Conservation (phyloP, 2,888 invertebrate genomes). For the Eremobia ochroleuca region DNA sequence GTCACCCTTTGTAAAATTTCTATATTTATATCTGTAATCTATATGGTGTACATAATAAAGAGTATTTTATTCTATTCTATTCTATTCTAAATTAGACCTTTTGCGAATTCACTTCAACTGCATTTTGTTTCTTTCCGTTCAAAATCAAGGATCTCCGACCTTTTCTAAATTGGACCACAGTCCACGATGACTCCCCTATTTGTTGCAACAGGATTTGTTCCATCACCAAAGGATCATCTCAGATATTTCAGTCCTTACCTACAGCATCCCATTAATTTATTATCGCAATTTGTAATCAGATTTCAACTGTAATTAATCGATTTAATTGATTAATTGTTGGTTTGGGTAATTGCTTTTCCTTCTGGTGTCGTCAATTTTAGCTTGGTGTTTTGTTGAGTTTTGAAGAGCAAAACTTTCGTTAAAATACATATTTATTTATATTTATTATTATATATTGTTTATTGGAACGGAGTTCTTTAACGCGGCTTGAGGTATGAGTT, state of each 20-base stretch:
- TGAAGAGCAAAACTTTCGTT: not conserved
- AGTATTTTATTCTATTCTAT: too few relatives aligned
- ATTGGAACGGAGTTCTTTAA: not conserved
- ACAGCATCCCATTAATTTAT: slow-evolving; percentile 60
- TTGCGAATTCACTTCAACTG: too few relatives aligned
- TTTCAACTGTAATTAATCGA: slow-evolving; percentile 54
- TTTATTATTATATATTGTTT: too few relatives aligned
- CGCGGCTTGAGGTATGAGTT: not conserved
- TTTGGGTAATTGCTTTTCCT: slow-evolving; percentile 40
- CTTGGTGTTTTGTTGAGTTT: slow-evolving; percentile 8
- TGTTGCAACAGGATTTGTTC: slow-evolving; percentile 56
- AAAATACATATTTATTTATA: too few relatives aligned
- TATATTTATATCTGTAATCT: too few relatives aligned
- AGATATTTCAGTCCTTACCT: slow-evolving; percentile 62
- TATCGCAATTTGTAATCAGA: slow-evolving; percentile 59
- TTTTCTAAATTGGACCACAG: slow-evolving; percentile 57
- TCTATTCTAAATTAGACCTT: too few relatives aligned
- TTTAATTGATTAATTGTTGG: slow-evolving; percentile 42
- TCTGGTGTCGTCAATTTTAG: slow-evolving; percentile 15
- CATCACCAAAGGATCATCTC: slow-evolving; percentile 39
- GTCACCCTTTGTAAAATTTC: too few relatives aligned
- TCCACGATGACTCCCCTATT: slow-evolving; percentile 55
- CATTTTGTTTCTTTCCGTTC: not conserved
- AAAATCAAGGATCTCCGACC: not conserved
- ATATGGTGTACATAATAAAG: too few relatives aligned